Evolutionary conservation across 1,140 invertebrate species (phyloP).

Genomic region (Scaptomyza hsui): DNA sequence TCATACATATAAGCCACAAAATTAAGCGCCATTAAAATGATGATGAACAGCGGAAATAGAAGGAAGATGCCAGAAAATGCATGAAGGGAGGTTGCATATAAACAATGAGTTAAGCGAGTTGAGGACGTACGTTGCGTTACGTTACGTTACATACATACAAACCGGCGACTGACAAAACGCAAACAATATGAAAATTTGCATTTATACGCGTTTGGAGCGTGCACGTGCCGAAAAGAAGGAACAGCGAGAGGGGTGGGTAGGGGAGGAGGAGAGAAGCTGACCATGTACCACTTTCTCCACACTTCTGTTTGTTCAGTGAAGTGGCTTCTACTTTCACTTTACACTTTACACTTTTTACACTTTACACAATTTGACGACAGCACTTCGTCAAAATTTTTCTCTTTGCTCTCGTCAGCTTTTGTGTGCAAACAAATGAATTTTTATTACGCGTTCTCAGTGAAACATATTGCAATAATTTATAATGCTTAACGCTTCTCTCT

Average conservation of each 20-base stretch:
- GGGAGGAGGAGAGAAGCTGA: conserved; percentile 11
- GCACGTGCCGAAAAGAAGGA: conserved; percentile 21
- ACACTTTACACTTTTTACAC: conserved; percentile 7
- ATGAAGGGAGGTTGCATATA: conserved; percentile 36
- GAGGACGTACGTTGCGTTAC: background rate
- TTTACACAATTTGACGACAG: conserved; percentile 22
- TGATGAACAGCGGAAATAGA: background rate
- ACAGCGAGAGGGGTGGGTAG: background rate
- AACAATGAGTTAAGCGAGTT: conserved; percentile 43
- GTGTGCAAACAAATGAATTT: conserved; percentile 66
- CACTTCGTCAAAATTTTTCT: conserved; percentile 49
- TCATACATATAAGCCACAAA: conserved; percentile 48
- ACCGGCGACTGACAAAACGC: conserved; percentile 44
- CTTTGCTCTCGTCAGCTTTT: conserved; percentile 42
- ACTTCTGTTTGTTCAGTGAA: conserved; percentile 21
- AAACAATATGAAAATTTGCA: conserved; percentile 64
- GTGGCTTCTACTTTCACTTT: conserved; percentile 25
- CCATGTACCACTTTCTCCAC: background rate
- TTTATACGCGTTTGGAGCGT: conserved; percentile 61
- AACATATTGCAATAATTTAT: conserved; percentile 79
- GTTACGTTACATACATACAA: conserved; percentile 56
- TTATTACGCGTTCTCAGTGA: conserved; percentile 42
- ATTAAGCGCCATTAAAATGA: conserved; percentile 66
- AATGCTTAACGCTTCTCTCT: conserved; percentile 41
- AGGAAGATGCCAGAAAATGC: background rate